These are phyloP conservation scores for Colinus virginianus DNA, from an alignment of 2,113 vertebrate genomes.

Conservation along the genomic window DNA sequence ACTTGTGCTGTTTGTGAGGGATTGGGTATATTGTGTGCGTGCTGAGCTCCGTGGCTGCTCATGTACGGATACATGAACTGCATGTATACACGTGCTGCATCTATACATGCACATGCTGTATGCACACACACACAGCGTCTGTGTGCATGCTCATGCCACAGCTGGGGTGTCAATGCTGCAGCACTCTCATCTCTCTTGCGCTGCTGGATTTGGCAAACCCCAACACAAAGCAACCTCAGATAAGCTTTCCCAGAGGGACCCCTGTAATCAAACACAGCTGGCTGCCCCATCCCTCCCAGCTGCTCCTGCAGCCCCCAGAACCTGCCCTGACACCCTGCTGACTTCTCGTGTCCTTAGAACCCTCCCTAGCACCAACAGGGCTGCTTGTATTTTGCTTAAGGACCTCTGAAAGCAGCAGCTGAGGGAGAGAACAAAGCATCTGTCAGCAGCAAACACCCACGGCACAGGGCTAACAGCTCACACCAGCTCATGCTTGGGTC, in stretches of 20 bases:
- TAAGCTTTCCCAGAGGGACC: neutral
- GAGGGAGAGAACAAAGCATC: neutral
- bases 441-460: neutral
- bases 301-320: neutral
- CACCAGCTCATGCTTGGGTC: rapidly evolving
- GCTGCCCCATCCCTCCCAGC: neutral
- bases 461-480: neutral
- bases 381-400: neutral
- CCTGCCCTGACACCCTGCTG: rapidly evolving
- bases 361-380: neutral
- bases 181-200: rapidly evolving
- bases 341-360: neutral
- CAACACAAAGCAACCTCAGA: neutral
- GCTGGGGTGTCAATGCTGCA: neutral
- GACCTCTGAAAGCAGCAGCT: neutral
- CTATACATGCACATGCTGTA: neutral
- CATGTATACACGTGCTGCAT: neutral
- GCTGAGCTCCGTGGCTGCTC: neutral
- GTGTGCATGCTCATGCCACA: neutral
- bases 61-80: no score
- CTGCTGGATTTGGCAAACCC: neutral
- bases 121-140: neutral
- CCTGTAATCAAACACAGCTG: rapidly evolving
- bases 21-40: neutral
- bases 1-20: neutral